phyloP scores from a whole-genome alignment of 2,888 invertebrate genomes.

The Eubasilissa splendida region DNA sequence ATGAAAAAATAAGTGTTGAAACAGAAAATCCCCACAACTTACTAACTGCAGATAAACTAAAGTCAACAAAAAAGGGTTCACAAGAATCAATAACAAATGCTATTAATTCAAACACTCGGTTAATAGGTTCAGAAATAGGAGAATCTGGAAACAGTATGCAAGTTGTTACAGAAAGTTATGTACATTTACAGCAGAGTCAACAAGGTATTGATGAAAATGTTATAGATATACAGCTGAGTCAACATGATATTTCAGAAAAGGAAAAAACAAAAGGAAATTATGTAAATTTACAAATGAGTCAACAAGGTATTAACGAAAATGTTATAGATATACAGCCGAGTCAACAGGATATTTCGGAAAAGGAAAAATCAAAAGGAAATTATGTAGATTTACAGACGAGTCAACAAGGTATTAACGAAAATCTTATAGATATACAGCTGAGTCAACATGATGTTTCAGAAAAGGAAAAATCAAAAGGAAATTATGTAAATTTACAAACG shows the following conservation, averaged over 20 bases:
- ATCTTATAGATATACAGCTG: too few relatives aligned
- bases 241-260: not conserved
- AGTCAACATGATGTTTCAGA: too few relatives aligned
- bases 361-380: not conserved
- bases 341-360: not conserved
- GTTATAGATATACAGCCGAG: not conserved
- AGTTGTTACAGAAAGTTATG: not conserved
- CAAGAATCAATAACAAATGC: too few relatives aligned
- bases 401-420: too few relatives aligned
- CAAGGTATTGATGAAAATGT: not conserved
- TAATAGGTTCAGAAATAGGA: too few relatives aligned
- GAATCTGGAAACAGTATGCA: too few relatives aligned
- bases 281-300: not conserved
- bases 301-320: not conserved
- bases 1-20: not conserved
- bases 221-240: not conserved
- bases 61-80: not conserved
- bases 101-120: too few relatives aligned
- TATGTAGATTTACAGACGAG: not conserved
- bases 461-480: too few relatives aligned
- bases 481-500: too few relatives aligned
- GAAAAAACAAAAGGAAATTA: not conserved
- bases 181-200: too few relatives aligned
- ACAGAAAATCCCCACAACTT: not conserved
- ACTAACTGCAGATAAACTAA: not conserved